Evolutionary conservation across 2,888 invertebrate genomes (phyloP).

Genomic region (Torymus texanus): DNA sequence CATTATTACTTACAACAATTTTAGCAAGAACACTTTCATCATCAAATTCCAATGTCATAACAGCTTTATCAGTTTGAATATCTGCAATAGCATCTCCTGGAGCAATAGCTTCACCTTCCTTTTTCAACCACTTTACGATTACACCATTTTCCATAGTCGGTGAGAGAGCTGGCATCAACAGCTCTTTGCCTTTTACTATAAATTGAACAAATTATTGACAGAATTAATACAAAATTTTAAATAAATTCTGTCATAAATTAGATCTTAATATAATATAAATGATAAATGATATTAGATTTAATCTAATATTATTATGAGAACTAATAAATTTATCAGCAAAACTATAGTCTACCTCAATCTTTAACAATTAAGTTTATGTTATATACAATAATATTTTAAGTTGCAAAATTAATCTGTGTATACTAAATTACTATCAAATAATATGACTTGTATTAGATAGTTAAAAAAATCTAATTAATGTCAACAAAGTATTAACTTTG

Average conservation of each 20-base stretch:
- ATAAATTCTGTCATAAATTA: not conserved
- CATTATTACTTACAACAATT: constrained; percentile 76
- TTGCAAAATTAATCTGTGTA: no score
- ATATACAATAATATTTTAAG: no score
- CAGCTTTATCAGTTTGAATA: constrained; percentile 82
- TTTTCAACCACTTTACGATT: constrained; percentile 78
- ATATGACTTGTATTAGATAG: no score
- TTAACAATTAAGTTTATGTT: no score
- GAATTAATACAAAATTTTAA: not conserved
- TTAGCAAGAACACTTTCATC: constrained; percentile 81
- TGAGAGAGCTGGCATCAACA: constrained; percentile 79
- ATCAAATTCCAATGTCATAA: constrained; percentile 79
- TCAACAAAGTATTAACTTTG: no score
- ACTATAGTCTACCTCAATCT: no score
- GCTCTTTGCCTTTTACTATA: constrained; percentile 72
- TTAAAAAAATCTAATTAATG: no score
- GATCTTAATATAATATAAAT: not conserved
- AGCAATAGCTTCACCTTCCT: constrained; percentile 77
- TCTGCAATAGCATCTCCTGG: constrained; percentile 81
- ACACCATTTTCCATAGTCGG: constrained; percentile 81
- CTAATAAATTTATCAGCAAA: not conserved
- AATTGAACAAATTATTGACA: constrained; percentile 6
- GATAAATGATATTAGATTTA: not conserved
- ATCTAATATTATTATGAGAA: constrained; percentile 5
- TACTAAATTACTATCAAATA: no score